These are phyloP conservation scores for Tragulus kanchil DNA, from an alignment of 2,113 vertebrate species.

Conservation along the genomic window DNA sequence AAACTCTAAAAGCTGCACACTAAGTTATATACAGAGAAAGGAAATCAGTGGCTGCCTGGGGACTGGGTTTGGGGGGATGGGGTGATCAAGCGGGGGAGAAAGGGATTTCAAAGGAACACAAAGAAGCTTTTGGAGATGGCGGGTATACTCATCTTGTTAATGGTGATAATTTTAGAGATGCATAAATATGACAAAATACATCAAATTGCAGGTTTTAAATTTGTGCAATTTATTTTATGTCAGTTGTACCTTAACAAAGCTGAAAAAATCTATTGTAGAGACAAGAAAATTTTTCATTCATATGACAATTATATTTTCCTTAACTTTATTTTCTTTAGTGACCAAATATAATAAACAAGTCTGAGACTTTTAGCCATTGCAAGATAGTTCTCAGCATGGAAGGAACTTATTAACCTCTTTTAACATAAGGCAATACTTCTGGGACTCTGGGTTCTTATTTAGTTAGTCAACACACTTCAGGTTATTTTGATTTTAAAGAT, in stretches of 20 bases:
- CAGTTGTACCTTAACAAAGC: conserved; percentile 32
- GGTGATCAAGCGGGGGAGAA: neutral
- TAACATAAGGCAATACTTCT: conserved; percentile 16
- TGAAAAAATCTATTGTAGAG: neutral
- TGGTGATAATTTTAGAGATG: neutral
- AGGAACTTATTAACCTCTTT: conserved; percentile 49
- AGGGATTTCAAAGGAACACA: neutral
- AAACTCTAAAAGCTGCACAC: neutral
- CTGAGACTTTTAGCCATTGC: neutral
- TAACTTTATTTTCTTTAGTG: neutral
- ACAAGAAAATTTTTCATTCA: conserved; percentile 1
- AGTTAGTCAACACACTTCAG: neutral
- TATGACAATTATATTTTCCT: conserved; percentile 20
- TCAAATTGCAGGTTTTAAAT: neutral
- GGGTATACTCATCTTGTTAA: neutral
- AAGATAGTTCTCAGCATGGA: conserved; percentile 33
- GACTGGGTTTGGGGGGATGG: neutral
- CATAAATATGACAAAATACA: neutral
- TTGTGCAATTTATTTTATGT: neutral
- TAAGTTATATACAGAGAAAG: neutral
- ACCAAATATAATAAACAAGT: conserved; percentile 44
- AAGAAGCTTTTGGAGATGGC: neutral
- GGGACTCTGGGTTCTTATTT: neutral
- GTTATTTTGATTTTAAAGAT: conserved; percentile 20
- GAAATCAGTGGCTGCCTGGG: neutral